Conservation (phyloP, 2,888 invertebrate species). For the Dryobotodes eremita region DNA sequence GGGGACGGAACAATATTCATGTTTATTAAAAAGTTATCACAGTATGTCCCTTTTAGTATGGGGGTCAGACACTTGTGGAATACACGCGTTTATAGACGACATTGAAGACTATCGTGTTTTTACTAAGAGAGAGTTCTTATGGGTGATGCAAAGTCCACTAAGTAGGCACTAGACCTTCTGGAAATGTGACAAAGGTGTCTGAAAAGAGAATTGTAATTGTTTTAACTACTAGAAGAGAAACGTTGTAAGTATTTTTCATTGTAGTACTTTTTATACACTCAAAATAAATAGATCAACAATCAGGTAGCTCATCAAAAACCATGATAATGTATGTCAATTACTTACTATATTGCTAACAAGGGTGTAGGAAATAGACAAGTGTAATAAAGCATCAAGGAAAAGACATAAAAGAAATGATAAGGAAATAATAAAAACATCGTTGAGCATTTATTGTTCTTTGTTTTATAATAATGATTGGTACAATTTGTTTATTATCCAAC, state of each 20-base stretch:
- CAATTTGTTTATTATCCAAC: not conserved
- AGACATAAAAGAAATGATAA: constrained; percentile 1
- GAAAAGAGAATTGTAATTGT: not conserved
- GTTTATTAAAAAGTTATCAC: constrained; percentile 70
- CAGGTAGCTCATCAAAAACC: not conserved
- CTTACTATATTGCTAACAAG: not conserved
- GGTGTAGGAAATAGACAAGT: not conserved
- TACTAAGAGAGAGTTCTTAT: not conserved
- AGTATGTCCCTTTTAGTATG: constrained; percentile 60
- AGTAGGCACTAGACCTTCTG: not conserved
- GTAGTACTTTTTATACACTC: not conserved
- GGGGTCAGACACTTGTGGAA: constrained; percentile 66
- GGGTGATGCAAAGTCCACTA: not conserved
- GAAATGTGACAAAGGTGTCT: not conserved
- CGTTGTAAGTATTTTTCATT: not conserved
- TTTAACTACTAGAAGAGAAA: too few relatives aligned
- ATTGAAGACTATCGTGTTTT: constrained; percentile 33
- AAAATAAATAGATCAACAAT: too few relatives aligned
- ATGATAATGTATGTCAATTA: not conserved
- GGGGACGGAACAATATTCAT: constrained; percentile 70
- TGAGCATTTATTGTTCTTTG: not conserved
- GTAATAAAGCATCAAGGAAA: constrained; percentile 26
- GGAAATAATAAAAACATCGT: constrained; percentile 18
- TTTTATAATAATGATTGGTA: not conserved
- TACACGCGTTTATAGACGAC: constrained; percentile 28